These are phyloP conservation scores for Chouioia cunea DNA, from an alignment of 2,888 invertebrate genomes.

Conservation along the genomic window DNA sequence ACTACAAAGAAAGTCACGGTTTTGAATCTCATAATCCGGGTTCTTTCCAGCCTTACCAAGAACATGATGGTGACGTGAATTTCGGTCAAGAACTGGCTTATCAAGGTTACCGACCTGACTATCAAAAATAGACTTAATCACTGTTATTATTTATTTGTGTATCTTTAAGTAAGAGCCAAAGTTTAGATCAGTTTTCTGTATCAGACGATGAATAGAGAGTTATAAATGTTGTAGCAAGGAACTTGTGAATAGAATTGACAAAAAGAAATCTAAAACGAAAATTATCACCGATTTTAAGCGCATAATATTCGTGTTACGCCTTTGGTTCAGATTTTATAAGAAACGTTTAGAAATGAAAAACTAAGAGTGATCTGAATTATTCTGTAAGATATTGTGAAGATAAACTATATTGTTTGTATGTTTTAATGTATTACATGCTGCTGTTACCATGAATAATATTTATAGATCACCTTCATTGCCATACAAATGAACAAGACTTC, in stretches of 20 bases:
- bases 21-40: not conserved
- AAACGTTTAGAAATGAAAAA: not conserved
- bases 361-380: too few relatives aligned
- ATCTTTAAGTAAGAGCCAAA: constrained; percentile 29
- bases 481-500: too few relatives aligned
- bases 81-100: constrained; percentile 81
- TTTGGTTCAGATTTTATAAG: not conserved
- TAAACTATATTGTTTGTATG: too few relatives aligned
- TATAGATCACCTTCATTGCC: not conserved
- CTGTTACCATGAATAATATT: not conserved
- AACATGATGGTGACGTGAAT: constrained; percentile 71
- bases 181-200: constrained; percentile 3
- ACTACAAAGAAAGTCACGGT: constrained; percentile 69
- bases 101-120: constrained; percentile 72
- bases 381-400: too few relatives aligned
- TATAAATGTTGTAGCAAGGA: too few relatives aligned
- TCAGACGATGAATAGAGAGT: too few relatives aligned
- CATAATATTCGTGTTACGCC: not conserved
- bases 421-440: constrained; percentile 4
- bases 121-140: constrained; percentile 15
- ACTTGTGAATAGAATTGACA: too few relatives aligned
- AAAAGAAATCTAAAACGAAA: too few relatives aligned
- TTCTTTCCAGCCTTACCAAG: constrained; percentile 64
- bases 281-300: too few relatives aligned
- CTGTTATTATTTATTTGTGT: not conserved